Evolutionary conservation across 1,140 invertebrate species (phyloP).

Genomic region (Asbolus verrucosus): DNA sequence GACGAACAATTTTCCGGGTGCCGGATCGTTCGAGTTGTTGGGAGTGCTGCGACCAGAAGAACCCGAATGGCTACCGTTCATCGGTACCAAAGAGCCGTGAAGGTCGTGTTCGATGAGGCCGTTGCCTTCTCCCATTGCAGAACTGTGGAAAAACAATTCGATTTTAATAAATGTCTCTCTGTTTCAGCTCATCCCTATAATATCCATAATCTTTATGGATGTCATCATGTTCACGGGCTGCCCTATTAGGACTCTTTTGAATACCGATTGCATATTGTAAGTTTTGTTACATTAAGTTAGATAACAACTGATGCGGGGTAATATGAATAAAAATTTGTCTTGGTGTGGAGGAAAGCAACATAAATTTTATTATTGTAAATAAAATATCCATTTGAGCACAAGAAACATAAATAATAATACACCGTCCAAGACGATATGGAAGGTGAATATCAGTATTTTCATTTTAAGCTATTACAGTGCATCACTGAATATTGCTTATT

Average conservation of each 20-base stretch:
- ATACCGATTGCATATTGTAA: constrained; percentile 14
- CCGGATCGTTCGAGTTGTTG: constrained; percentile 76
- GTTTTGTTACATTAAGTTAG: too few relatives aligned
- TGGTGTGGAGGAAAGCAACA: too few relatives aligned
- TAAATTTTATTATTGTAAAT: too few relatives aligned
- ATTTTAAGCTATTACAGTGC: too few relatives aligned
- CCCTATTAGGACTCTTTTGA: constrained; percentile 2
- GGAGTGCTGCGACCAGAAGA: constrained; percentile 83
- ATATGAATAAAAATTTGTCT: too few relatives aligned
- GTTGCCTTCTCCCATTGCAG: constrained; percentile 66
- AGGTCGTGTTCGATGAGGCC: constrained; percentile 72
- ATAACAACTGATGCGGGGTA: too few relatives aligned
- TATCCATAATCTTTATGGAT: not conserved
- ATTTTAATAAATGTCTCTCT: constrained; percentile 64
- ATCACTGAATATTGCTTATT: too few relatives aligned
- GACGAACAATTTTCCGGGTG: constrained; percentile 90
- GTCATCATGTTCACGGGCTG: not conserved
- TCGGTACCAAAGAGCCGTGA: constrained; percentile 71
- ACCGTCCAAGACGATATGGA: too few relatives aligned
- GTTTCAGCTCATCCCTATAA: constrained; percentile 64
- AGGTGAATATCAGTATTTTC: too few relatives aligned
- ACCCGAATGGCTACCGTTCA: constrained; percentile 70
- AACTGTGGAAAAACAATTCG: constrained; percentile 57
- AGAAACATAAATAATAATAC: too few relatives aligned
- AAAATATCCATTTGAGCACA: too few relatives aligned